Evolutionary conservation across 2,888 invertebrate species (phyloP).

Genomic region (Leuctra nigra): DNA sequence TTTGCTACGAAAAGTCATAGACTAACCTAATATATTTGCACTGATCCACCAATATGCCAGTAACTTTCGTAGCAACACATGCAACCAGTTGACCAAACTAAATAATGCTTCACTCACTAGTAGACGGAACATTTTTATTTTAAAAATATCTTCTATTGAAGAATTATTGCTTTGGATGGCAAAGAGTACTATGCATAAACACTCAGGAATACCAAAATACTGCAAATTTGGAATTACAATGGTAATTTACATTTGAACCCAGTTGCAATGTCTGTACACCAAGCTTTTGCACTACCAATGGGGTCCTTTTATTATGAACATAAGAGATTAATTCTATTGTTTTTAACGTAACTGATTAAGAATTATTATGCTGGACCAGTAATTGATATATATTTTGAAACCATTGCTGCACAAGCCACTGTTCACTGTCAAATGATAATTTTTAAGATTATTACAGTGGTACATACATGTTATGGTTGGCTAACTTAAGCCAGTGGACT

Average conservation of each 20-base stretch:
- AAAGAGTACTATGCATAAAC: constrained; percentile 9
- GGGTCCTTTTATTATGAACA: too few species aligned
- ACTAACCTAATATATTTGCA: neutral
- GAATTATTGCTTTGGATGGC: neutral
- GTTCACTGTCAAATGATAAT: too few species aligned
- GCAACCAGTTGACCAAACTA: too few species aligned
- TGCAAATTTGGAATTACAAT: neutral
- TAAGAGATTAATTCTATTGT: too few species aligned
- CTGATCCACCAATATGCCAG: neutral
- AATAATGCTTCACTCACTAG: too few species aligned
- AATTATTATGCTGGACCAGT: constrained; percentile 5
- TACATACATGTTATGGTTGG: too few species aligned
- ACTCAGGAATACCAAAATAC: constrained; percentile 5
- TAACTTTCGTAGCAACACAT: too few species aligned
- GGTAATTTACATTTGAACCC: neutral
- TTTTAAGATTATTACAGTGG: neutral
- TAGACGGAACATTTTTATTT: neutral
- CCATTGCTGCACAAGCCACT: constrained; percentile 9
- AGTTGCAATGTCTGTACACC: neutral
- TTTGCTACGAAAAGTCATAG: neutral
- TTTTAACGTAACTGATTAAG: constrained; percentile 2
- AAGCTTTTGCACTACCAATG: too few species aligned
- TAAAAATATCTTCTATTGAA: neutral
- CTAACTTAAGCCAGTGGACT: too few species aligned
- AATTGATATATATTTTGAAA: constrained; percentile 5